Evolutionary conservation across 2,797 vertebrate species (phyloP).

Genomic region (Pseudomugil tenellus): DNA sequence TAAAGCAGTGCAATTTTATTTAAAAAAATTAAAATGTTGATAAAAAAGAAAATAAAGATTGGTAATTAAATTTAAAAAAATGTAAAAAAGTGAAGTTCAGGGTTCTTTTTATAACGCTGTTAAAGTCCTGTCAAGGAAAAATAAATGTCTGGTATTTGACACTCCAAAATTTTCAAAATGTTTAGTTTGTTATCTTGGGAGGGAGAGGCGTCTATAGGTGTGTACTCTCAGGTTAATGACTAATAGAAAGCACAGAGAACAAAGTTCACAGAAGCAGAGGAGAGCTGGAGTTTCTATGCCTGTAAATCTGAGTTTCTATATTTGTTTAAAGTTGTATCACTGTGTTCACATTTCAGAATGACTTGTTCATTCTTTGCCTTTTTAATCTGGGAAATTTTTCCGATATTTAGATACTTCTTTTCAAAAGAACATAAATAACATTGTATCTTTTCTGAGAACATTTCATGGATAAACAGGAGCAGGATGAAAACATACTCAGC

Average conservation of each 20-base stretch:
- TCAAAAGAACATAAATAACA: neutral
- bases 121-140: conserved; percentile 12
- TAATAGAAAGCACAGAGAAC: conserved; percentile 67
- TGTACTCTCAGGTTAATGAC: conserved; percentile 82
- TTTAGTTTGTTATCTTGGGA: conserved; percentile 24
- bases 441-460: neutral
- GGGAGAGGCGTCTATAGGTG: conserved; percentile 66
- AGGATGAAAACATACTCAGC: neutral
- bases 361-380: neutral
- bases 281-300: conserved; percentile 36
- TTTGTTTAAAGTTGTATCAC: conserved; percentile 27
- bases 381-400: neutral
- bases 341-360: conserved; percentile 3
- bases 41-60: too few relatives aligned
- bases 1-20: too few relatives aligned
- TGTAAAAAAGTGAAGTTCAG: neutral
- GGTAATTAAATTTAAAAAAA: too few relatives aligned
- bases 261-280: conserved; percentile 65
- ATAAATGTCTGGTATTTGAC: conserved; percentile 6
- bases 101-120: neutral
- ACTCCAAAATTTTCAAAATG: conserved; percentile 35
- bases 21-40: too few relatives aligned
- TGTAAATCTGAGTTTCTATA: conserved; percentile 29
- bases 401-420: neutral
- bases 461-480: neutral